Percentiles rank a stretch among this genome's conserved stretches.
These are phyloP conservation scores for Alsophila aescularia DNA, from an alignment of 2,888 invertebrate genomes.

Conservation along the genomic window DNA sequence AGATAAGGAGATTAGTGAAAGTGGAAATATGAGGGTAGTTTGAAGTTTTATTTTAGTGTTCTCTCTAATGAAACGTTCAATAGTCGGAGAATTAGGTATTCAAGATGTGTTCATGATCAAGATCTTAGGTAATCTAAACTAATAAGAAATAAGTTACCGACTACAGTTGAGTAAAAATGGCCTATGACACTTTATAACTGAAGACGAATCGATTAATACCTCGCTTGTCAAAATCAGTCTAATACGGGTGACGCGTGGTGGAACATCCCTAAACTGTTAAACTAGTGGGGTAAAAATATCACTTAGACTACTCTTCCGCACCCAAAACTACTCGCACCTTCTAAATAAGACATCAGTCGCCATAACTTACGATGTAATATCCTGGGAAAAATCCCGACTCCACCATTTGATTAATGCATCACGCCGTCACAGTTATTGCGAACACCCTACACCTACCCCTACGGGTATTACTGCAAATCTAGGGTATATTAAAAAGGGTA, in stretches of 20 bases:
- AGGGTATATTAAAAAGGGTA: conserved; percentile 82
- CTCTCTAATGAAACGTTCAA: no score
- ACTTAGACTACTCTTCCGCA: neutral
- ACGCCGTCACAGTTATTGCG: conserved; percentile 76
- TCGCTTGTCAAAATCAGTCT: no score
- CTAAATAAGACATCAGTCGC: conserved; percentile 25
- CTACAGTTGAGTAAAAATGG: no score
- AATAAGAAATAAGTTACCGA: no score
- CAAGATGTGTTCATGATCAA: no score
- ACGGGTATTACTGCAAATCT: conserved; percentile 77
- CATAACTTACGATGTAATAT: conserved; percentile 65
- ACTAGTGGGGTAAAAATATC: neutral
- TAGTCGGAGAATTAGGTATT: no score
- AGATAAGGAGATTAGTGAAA: conserved; percentile 16
- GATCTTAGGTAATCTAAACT: no score
- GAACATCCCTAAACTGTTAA: no score
- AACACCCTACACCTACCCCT: conserved; percentile 58
- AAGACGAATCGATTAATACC: no score
- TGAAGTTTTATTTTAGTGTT: neutral
- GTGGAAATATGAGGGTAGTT: conserved; percentile 5
- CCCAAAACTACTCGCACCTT: neutral
- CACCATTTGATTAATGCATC: conserved; percentile 80
- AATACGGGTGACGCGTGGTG: no score
- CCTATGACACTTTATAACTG: no score
- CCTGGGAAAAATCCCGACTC: conserved; percentile 58